Evolutionary conservation across 2,113 vertebrate species (phyloP), one percentile per base, ranked within the genome.

Genomic region (Burhinus bistriatus): DNA sequence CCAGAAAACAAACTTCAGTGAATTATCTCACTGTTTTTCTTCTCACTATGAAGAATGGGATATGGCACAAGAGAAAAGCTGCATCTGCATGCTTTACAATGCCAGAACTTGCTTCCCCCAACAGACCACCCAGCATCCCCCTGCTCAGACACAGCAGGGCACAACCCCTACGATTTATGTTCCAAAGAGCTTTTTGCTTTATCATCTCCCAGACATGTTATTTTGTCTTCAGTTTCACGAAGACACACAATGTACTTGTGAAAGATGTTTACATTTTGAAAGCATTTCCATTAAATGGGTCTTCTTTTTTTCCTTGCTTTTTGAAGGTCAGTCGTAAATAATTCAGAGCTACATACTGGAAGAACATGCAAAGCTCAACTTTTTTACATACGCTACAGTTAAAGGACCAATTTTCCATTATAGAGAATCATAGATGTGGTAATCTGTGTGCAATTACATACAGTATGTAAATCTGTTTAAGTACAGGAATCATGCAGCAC

Each of bases 271-370:
- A 92, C 71, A 77, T 90, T 91, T 89, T 80, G 58, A 95, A 91
- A 90, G 87, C 83, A 55, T 90, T 89, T 87, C 94, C 89, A 92
- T 93, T 90, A 96, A 81, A 59, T 65, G 66, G 4, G 22, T 69
- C 68, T 94, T 45, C 40, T 38, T 40, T 58, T n/a, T 32, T 44
- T 17, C 40, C 27, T 92, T 38, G 4, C 42, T 89, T 95, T 95
- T 89, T 83, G 84, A 97, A 97, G 96, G 96, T 97, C 93, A 89
- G 45, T 38, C 29, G 26, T 97, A 87, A 97, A 97, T 97, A 96
- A 96, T 97, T 96, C 93, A 97, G 83, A 61, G 85, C 72, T 89
- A 75, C 47, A 47, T 25, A 18, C 45, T 19, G 64, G 30, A 82
- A 64, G 55, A 87, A 91, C 83, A 84, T 27, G 90, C 68, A 73